Conservation (phyloP, 2,113 vertebrate genomes). For the Girardinichthys multiradiatus region DNA sequence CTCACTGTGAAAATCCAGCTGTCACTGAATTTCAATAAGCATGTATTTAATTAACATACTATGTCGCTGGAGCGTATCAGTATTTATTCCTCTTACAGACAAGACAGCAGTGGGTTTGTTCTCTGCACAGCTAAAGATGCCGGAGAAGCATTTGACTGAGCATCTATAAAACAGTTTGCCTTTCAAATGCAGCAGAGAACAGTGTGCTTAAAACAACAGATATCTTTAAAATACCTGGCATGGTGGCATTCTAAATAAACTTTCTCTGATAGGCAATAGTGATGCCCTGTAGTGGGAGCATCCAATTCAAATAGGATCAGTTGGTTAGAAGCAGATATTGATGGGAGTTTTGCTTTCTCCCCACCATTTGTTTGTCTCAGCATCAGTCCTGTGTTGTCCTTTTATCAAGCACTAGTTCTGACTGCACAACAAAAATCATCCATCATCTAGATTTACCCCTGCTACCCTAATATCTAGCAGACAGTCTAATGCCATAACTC, state of each 20-base stretch:
- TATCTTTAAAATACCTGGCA: constrained; percentile 26
- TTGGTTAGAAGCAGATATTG: constrained; percentile 41
- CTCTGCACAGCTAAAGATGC: constrained; percentile 42
- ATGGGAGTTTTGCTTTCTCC: constrained; percentile 41
- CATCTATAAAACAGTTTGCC: constrained; percentile 42
- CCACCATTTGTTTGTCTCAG: constrained; percentile 47
- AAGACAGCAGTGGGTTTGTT: constrained; percentile 51
- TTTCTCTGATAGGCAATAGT: constrained; percentile 3
- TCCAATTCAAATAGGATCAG: constrained; percentile 26
- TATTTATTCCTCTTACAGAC: constrained; percentile 73
- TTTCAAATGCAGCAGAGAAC: constrained; percentile 26
- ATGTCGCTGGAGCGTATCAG: constrained; percentile 75
- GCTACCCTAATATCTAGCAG: constrained; percentile 68
- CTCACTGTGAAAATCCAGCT: constrained; percentile 78
- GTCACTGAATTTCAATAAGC: constrained; percentile 81
- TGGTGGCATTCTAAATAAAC: constrained; percentile 28
- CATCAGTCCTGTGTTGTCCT: constrained; percentile 56
- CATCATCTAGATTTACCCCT: constrained; percentile 73
- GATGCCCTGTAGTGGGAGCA: neutral
- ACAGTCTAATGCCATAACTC: constrained; percentile 73
- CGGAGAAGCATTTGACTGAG: constrained; percentile 53
- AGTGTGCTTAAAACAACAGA: constrained; percentile 26
- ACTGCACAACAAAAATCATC: constrained; percentile 69
- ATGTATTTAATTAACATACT: constrained; percentile 82
- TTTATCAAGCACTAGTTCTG: constrained; percentile 64